These are phyloP conservation scores for Venustaconcha ellipsiformis DNA, from an alignment of 1,140 invertebrate genomes.

Conservation along the genomic window DNA sequence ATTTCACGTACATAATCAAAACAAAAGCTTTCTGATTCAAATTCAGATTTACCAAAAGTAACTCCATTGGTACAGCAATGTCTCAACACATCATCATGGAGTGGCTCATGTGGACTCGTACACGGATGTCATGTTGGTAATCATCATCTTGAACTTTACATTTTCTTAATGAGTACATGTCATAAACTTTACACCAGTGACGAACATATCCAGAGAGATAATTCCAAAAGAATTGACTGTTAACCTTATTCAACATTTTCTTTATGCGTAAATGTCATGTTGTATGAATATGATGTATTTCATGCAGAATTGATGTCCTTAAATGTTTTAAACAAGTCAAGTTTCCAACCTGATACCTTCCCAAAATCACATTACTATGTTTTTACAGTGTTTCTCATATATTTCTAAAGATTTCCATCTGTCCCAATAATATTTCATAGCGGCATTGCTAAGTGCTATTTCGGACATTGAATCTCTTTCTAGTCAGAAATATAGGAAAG, in stretches of 20 bases:
- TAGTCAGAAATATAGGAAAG: no score
- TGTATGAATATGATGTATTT: not conserved
- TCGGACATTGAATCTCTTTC: no score
- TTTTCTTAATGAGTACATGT: not conserved
- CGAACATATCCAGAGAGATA: not conserved
- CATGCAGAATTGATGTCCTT: not conserved
- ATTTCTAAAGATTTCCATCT: not conserved
- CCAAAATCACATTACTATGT: not conserved
- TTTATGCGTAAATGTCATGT: not conserved
- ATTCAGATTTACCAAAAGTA: no score
- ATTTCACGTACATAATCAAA: no score
- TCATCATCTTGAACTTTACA: not conserved
- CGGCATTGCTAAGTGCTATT: not conserved
- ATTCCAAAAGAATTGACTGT: constrained; percentile 4
- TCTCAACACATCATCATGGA: no score
- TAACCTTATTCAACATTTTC: not conserved
- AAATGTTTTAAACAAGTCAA: not conserved
- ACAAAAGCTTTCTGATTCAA: no score
- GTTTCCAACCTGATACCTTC: not conserved
- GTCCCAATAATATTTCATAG: not conserved
- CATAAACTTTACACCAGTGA: constrained; percentile 4
- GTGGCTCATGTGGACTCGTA: no score
- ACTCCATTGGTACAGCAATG: no score
- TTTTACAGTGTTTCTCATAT: not conserved
- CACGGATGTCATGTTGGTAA: no score